These are phyloP conservation scores for Bombycilla garrulus DNA, from an alignment of 2,113 vertebrate species.

Conservation along the genomic window DNA sequence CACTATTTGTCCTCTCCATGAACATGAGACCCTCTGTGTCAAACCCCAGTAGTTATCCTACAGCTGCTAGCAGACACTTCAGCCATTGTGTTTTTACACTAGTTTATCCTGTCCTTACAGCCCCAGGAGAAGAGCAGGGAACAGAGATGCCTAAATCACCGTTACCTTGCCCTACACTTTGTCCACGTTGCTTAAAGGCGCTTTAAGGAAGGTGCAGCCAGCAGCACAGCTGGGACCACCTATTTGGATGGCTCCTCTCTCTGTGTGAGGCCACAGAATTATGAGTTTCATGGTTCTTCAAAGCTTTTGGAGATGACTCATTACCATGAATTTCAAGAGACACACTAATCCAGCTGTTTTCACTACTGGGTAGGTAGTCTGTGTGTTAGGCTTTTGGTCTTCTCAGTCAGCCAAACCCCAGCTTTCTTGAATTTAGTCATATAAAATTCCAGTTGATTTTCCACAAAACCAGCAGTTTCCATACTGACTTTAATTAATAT, in stretches of 20 bases:
- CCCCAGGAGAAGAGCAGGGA: background rate
- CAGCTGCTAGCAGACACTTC: background rate
- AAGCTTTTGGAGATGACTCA: background rate
- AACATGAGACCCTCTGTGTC: background rate
- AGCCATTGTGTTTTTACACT: background rate
- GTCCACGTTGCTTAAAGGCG: background rate
- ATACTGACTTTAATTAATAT: background rate
- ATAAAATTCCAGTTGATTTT: background rate
- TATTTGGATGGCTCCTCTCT: background rate
- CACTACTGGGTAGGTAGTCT: background rate
- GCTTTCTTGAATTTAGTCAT: background rate
- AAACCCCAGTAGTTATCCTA: background rate
- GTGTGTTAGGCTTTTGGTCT: background rate
- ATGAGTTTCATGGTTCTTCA: background rate
- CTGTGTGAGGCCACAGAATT: background rate
- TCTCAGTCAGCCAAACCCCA: background rate
- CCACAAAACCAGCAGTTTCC: background rate
- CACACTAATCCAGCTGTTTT: background rate
- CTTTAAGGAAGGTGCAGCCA: background rate
- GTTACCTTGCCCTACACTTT: background rate
- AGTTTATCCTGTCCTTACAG: background rate
- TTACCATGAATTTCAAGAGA: background rate
- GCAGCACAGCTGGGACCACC: background rate
- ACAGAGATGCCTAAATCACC: background rate
- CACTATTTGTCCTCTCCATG: background rate